phyloP scores from a whole-genome alignment of 2,888 invertebrate genomes.

The Busseola fusca region DNA sequence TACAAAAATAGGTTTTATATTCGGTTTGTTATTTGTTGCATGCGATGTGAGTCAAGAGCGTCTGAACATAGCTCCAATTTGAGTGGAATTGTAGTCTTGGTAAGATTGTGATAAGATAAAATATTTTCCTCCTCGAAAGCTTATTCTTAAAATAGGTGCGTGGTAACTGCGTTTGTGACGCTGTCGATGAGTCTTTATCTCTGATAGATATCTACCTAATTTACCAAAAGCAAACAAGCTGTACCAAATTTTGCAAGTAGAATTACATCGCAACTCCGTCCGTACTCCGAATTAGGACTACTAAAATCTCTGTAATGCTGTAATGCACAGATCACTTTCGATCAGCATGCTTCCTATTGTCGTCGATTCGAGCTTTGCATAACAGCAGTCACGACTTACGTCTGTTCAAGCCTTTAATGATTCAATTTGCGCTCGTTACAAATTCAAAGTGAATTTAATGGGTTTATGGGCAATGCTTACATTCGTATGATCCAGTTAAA shows the following conservation, averaged over 20 bases:
- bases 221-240: constrained; percentile 11
- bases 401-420: constrained; percentile 75
- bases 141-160: background rate
- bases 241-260: constrained; percentile 8
- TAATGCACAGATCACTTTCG: constrained; percentile 68
- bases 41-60: constrained; percentile 42
- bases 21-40: constrained; percentile 46
- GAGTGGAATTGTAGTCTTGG: constrained; percentile 23
- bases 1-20: constrained; percentile 54
- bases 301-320: constrained; percentile 65
- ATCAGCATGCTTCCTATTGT: constrained; percentile 77
- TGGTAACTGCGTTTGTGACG: background rate
- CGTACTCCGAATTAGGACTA: constrained; percentile 57
- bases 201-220: background rate
- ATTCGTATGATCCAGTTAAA: constrained; percentile 82
- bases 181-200: background rate
- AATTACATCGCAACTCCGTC: constrained; percentile 23
- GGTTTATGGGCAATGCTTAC: constrained; percentile 77
- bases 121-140: constrained; percentile 20
- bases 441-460: constrained; percentile 75
- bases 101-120: constrained; percentile 15
- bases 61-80: constrained; percentile 34
- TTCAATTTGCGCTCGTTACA: constrained; percentile 78
- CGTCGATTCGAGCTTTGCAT: constrained; percentile 80
- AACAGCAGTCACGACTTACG: constrained; percentile 80